Conservation (phyloP, 2,888 invertebrate genomes). For the Corbicula japonica region DNA sequence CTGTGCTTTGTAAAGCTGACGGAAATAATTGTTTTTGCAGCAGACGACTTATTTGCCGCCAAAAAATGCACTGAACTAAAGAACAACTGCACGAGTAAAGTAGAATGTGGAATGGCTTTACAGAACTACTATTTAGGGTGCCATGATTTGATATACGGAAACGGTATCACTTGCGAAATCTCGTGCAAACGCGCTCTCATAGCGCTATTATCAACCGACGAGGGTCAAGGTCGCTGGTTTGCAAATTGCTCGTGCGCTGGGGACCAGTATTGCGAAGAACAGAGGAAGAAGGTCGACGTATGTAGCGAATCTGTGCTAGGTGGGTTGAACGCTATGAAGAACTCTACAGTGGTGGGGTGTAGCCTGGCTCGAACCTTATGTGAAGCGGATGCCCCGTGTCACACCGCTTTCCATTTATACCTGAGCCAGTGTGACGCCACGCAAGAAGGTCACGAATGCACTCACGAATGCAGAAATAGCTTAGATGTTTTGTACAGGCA, state of each 20-base stretch:
- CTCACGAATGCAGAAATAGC: not conserved
- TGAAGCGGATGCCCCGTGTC: constrained; percentile 4
- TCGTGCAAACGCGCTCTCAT: not conserved
- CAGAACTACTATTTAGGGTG: constrained; percentile 9
- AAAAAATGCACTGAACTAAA: not conserved
- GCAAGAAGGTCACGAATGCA: not conserved
- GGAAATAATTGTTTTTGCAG: too few species aligned
- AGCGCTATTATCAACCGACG: not conserved
- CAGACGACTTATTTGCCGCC: too few species aligned
- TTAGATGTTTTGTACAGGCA: not conserved
- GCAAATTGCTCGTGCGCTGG: not conserved
- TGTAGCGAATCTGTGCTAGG: not conserved
- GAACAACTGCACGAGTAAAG: not conserved
- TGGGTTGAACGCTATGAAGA: not conserved
- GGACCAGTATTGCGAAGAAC: not conserved
- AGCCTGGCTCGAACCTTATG: constrained; percentile 3
- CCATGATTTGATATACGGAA: not conserved
- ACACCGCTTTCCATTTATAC: constrained; percentile 6
- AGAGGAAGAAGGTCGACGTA: not conserved
- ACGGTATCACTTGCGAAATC: not conserved
- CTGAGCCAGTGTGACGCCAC: not conserved
- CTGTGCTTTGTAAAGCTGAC: not conserved
- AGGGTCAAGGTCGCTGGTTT: constrained; percentile 4
- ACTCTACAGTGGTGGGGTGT: not conserved
- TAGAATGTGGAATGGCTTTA: constrained; percentile 5